Conservation (phyloP, 2,888 invertebrate species). For the Apodemia mormo region DNA sequence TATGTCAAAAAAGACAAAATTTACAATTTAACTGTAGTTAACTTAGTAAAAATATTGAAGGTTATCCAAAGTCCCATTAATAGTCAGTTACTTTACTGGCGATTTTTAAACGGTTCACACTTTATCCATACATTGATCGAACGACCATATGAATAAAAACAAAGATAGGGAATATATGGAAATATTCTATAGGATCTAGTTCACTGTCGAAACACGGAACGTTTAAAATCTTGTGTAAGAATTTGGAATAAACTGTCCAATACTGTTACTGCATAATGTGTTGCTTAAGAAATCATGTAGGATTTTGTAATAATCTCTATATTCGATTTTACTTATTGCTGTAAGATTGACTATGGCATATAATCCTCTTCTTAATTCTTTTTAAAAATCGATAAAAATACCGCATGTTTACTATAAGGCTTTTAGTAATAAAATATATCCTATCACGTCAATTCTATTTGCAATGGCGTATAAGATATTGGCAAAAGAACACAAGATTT, state of each 20-base stretch:
- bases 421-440: too few relatives aligned
- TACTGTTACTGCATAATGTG: constrained; percentile 12
- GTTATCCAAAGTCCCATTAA: too few relatives aligned
- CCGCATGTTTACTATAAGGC: too few relatives aligned
- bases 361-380: too few relatives aligned
- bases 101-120: not conserved
- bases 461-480: too few relatives aligned
- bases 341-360: not conserved
- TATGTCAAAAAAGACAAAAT: too few relatives aligned
- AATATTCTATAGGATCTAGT: constrained; percentile 13
- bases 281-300: constrained; percentile 4
- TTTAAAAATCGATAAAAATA: too few relatives aligned
- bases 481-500: too few relatives aligned
- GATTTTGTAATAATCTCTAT: not conserved
- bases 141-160: constrained; percentile 3
- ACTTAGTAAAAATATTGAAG: too few relatives aligned
- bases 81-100: too few relatives aligned
- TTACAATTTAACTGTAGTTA: too few relatives aligned
- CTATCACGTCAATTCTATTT: too few relatives aligned
- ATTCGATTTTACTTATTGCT: not conserved
- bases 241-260: constrained; percentile 12
- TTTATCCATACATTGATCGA: not conserved
- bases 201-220: constrained; percentile 17
- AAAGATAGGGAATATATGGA: constrained; percentile 13
- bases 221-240: constrained; percentile 12